phyloP scores from a whole-genome alignment of 2,797 vertebrate genomes.

The Dryobates pubescens region DNA sequence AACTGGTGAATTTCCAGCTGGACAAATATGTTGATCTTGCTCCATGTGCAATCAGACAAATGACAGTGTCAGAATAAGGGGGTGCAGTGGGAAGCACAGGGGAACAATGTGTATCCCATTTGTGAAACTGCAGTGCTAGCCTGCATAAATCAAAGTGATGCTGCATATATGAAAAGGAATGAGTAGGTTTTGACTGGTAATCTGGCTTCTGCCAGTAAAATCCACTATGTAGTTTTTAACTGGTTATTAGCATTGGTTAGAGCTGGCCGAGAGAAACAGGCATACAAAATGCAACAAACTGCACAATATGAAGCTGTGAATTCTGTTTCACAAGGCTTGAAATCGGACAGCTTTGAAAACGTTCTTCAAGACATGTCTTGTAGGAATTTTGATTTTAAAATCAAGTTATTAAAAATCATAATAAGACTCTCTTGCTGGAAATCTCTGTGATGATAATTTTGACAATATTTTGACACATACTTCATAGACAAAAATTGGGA shows the following conservation, averaged over 20 bases:
- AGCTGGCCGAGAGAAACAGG: background rate
- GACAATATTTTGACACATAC: background rate
- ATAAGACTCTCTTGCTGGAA: background rate
- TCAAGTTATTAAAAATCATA: background rate
- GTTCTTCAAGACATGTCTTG: background rate
- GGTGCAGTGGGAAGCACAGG: background rate
- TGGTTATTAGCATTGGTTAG: background rate
- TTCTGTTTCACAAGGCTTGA: background rate
- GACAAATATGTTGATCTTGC: background rate
- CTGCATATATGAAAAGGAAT: background rate
- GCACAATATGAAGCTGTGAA: background rate
- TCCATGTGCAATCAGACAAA: background rate
- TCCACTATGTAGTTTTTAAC: background rate
- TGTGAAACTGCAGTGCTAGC: background rate
- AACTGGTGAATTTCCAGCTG: background rate
- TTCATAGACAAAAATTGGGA: background rate
- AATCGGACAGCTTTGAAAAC: background rate
- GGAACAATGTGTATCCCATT: background rate
- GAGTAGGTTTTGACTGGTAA: background rate
- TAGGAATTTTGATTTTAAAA: background rate
- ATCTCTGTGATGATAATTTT: background rate
- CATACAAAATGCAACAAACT: background rate
- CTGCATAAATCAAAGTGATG: background rate
- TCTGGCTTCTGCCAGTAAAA: background rate
- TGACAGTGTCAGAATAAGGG: background rate